phyloP scores from a whole-genome alignment of 2,113 vertebrate species.

The Fukomys damarensis region DNA sequence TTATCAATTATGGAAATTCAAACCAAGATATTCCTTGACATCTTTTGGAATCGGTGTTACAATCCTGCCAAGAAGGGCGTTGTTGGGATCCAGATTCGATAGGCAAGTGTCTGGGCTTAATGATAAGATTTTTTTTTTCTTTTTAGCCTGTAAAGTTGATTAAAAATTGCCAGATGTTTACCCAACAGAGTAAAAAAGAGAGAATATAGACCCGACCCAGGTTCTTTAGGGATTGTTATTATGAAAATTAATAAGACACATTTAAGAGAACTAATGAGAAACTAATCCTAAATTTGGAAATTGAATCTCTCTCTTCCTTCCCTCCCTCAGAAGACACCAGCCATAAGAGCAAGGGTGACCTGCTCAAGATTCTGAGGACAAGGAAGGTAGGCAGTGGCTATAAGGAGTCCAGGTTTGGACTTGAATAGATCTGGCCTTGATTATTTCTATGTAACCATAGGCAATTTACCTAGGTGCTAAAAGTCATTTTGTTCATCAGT shows the following conservation, averaged over 20 bases:
- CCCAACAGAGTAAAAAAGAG: background rate
- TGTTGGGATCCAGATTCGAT: background rate
- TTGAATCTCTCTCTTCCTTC: background rate
- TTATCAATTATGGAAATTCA: constrained; percentile 68
- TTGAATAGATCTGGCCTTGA: background rate
- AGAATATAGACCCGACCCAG: background rate
- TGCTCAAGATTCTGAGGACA: no score
- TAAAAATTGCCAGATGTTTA: constrained; percentile 28
- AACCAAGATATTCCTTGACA: background rate
- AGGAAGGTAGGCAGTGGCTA: no score
- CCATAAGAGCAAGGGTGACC: accelerated
- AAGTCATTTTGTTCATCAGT: background rate
- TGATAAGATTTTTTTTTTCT: background rate
- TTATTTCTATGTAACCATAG: background rate
- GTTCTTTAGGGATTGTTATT: background rate
- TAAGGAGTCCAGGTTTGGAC: background rate
- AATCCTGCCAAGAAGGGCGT: background rate
- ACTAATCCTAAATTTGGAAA: background rate
- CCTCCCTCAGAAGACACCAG: background rate
- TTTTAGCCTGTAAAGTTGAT: background rate
- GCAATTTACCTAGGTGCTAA: background rate
- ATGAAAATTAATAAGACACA: constrained; percentile 19
- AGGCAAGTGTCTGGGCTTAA: background rate
- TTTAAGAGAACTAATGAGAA: constrained; percentile 48
- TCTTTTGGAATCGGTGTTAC: constrained; percentile 29